Conservation (phyloP, 2,113 vertebrate genomes). For the Centrocercus urophasianus region DNA sequence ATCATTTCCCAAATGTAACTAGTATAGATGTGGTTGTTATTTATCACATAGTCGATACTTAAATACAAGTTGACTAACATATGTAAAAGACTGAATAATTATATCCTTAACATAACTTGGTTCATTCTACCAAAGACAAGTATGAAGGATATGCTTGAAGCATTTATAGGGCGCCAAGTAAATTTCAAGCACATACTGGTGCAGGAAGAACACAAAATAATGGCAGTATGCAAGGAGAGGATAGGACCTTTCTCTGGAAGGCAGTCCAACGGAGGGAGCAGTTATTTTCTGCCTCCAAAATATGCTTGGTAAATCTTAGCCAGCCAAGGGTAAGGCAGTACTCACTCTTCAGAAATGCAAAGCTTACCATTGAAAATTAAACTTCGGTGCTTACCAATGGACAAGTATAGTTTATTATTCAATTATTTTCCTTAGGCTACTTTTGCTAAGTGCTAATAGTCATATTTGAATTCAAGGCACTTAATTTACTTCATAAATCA, state of each 20-base stretch:
- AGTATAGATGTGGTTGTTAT: not conserved
- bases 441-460: not conserved
- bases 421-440: not conserved
- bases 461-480: not conserved
- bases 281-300: not conserved
- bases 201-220: not conserved
- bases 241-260: not conserved
- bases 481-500: rapidly evolving
- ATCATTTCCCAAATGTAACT: not conserved
- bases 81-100: not conserved
- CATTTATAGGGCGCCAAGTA: not conserved
- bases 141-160: not conserved
- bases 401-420: not conserved
- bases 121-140: not conserved
- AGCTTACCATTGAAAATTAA: not conserved
- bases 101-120: not conserved
- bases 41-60: not conserved
- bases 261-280: not conserved
- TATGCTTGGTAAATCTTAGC: rapidly evolving
- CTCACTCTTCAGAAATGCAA: not conserved
- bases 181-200: rapidly evolving
- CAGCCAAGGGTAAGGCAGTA: not conserved
- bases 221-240: not conserved
- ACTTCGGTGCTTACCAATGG: not conserved
- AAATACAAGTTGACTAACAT: rapidly evolving